Percentiles rank a stretch among this genome's conserved stretches.
Conservation (phyloP, 2,888 invertebrate species). For the Lacanobia oleracea region DNA sequence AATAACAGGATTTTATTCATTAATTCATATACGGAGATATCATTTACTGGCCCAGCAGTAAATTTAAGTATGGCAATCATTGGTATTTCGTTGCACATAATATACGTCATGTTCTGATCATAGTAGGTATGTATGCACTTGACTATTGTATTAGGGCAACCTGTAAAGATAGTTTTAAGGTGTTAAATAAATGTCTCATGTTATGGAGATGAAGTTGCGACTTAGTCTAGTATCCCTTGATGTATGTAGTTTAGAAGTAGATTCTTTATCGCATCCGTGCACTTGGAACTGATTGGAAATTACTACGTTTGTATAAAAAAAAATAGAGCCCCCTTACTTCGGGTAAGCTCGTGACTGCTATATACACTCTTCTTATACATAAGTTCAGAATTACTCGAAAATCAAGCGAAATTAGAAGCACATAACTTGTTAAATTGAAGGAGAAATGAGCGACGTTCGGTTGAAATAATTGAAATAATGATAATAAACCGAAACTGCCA, state of each 20-base stretch:
- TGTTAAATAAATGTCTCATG: background rate
- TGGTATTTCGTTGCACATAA: constrained; percentile 36
- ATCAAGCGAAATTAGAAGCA: too few relatives aligned
- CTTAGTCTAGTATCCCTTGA: background rate
- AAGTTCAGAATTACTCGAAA: background rate
- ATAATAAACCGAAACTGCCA: too few relatives aligned
- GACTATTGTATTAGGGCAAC: too few relatives aligned
- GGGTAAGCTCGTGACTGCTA: background rate
- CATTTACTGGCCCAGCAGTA: constrained; percentile 50
- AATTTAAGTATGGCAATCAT: constrained; percentile 40
- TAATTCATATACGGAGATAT: constrained; percentile 57
- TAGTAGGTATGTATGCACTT: too few relatives aligned
- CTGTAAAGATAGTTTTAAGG: too few relatives aligned
- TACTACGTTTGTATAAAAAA: background rate
- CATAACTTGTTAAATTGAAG: too few relatives aligned
- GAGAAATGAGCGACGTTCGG: too few relatives aligned
- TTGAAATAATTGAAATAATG: too few relatives aligned
- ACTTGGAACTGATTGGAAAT: background rate
- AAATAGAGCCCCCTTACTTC: too few relatives aligned
- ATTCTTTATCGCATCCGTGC: background rate
- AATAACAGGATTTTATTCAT: constrained; percentile 63
- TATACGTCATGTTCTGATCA: too few relatives aligned
- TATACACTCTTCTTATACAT: background rate
- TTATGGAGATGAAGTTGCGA: background rate
- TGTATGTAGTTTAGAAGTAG: background rate